Evolutionary conservation across 2,113 vertebrate species (phyloP).

Genomic region (Mus musculus): DNA sequence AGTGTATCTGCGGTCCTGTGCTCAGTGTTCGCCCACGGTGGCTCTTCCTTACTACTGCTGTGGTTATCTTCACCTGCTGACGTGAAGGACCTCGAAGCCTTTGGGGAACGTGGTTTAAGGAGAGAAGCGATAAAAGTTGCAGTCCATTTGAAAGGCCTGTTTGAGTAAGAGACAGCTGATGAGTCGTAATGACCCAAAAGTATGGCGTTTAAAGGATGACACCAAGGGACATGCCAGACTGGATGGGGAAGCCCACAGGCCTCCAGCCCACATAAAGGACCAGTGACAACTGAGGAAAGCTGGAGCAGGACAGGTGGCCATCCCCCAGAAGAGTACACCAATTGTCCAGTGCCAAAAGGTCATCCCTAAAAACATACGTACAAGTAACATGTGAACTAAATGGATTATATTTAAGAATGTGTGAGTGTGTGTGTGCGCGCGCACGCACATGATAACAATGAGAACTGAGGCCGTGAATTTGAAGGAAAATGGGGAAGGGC

Average conservation of each 20-base stretch:
- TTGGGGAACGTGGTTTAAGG: not conserved
- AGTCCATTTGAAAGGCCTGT: not conserved
- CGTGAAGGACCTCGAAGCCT: not conserved
- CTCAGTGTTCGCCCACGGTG: not conserved
- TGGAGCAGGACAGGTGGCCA: not conserved
- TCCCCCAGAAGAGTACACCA: not conserved
- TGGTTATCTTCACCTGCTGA: not conserved
- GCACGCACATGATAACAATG: not conserved
- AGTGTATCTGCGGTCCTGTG: not conserved
- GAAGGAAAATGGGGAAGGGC: not conserved
- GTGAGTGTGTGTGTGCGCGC: not conserved
- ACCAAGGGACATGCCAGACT: not conserved
- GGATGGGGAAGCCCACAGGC: not conserved
- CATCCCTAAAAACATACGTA: not conserved
- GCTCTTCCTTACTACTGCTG: not conserved
- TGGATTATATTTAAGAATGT: not conserved
- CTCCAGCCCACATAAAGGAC: not conserved
- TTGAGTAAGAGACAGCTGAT: not conserved
- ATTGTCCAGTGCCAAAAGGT: not conserved
- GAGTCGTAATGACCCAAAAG: not conserved
- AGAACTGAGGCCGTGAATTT: not conserved
- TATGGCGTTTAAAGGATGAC: not conserved
- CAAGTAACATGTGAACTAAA: no score
- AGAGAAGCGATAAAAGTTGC: not conserved
- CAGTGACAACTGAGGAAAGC: not conserved